A percentile compares a stretch with the other conserved stretches of the same genome.
Evolutionary conservation across 2,797 vertebrate genomes (phyloP).

Genomic region (Miichthys miiuy): DNA sequence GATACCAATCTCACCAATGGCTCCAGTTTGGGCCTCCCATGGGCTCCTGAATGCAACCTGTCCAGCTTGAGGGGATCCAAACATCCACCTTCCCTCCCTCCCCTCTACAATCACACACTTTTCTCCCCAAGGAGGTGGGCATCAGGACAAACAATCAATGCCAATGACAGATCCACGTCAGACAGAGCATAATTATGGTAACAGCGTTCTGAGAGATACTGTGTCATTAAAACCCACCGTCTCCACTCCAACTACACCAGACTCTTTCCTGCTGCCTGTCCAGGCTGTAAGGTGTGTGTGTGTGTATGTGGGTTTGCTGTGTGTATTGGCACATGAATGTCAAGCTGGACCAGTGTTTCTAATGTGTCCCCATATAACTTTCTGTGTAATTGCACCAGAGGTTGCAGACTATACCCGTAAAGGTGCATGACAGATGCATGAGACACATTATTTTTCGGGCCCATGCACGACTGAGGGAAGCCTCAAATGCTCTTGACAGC

Average conservation of each 20-base stretch:
- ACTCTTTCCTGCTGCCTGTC: conserved; percentile 62
- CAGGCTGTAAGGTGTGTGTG: conserved; percentile 42
- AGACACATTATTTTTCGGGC: conserved; percentile 54
- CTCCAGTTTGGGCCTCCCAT: conserved; percentile 86
- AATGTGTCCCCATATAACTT: conserved; percentile 53
- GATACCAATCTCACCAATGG: conserved; percentile 88
- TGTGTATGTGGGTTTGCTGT: conserved; percentile 18
- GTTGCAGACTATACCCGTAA: conserved; percentile 56
- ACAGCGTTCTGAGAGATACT: conserved; percentile 78
- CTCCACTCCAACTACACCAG: conserved; percentile 68
- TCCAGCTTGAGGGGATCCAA: conserved; percentile 72
- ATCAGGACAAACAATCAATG: conserved; percentile 81
- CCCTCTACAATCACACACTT: conserved; percentile 50
- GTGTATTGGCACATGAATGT: conserved; percentile 30
- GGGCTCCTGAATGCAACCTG: conserved; percentile 80
- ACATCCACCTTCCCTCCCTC: conserved; percentile 52
- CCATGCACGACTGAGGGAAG: conserved; percentile 51
- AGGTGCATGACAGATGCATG: conserved; percentile 63
- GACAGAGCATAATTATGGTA: conserved; percentile 79
- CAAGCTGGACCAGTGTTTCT: conserved; percentile 41
- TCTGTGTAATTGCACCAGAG: conserved; percentile 45
- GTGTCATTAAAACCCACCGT: conserved; percentile 82
- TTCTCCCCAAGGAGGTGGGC: conserved; percentile 70
- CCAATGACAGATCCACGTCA: conserved; percentile 86
- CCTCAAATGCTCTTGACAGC: conserved; percentile 62